These are phyloP conservation scores for Siphlonurus alternatus DNA, from an alignment of 2,888 invertebrate genomes.

Conservation along the genomic window DNA sequence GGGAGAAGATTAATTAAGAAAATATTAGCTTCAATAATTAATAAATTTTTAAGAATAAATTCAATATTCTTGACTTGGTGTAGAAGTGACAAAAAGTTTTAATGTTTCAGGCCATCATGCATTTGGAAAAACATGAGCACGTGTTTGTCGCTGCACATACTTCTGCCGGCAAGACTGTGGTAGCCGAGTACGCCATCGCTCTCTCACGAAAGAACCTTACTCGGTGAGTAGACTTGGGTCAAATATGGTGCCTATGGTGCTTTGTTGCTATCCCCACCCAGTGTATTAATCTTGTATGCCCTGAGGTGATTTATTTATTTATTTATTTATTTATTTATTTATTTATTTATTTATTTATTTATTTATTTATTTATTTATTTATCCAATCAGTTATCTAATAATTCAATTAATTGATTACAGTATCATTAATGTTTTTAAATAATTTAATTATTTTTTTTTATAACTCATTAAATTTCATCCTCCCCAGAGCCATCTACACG, in stretches of 20 bases:
- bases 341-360: slow-evolving; percentile 1
- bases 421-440: too few species aligned
- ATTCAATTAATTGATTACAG: too few species aligned
- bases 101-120: slow-evolving; percentile 57
- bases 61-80: too few species aligned
- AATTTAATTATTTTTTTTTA: too few species aligned
- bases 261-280: too few species aligned
- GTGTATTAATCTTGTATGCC: background rate
- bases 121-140: slow-evolving; percentile 82
- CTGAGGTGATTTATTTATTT: slow-evolving; percentile 5
- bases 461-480: background rate
- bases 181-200: slow-evolving; percentile 98
- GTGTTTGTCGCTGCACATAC: slow-evolving; percentile 99
- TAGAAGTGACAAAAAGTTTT: too few species aligned
- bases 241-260: too few species aligned
- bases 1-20: too few species aligned
- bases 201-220: slow-evolving; percentile 84
- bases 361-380: too few species aligned
- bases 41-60: too few species aligned
- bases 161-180: slow-evolving; percentile 96
- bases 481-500: slow-evolving; percentile 71
- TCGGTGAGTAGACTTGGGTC: slow-evolving; percentile 32
- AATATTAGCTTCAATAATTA: too few species aligned
- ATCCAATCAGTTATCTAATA: too few species aligned
- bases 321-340: slow-evolving; percentile 6